These are phyloP conservation scores for Parotocinclus haroldoi DNA, from an alignment of 2,797 vertebrate species.

Conservation along the genomic window DNA sequence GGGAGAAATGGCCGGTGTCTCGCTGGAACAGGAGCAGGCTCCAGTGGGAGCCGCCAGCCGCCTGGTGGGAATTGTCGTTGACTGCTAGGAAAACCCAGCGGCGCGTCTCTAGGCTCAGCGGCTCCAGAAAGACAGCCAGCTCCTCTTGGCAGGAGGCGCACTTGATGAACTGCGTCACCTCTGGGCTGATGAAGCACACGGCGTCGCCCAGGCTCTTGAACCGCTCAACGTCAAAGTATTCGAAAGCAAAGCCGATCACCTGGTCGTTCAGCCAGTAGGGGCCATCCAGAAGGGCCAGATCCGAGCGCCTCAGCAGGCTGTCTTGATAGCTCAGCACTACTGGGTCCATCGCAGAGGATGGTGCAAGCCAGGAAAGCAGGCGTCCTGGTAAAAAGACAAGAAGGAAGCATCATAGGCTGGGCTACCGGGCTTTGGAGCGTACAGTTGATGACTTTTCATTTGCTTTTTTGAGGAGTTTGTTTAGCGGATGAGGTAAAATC, in stretches of 20 bases:
- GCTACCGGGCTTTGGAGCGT: no score
- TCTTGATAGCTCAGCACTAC: conserved; percentile 94
- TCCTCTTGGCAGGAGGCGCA: conserved; percentile 83
- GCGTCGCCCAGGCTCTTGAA: conserved; percentile 72
- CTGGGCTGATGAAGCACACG: conserved; percentile 86
- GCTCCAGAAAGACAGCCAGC: conserved; percentile 85
- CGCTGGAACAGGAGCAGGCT: conserved; percentile 88
- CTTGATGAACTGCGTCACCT: conserved; percentile 98
- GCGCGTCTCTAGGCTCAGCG: conserved; percentile 77
- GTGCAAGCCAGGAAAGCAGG: conserved; percentile 3
- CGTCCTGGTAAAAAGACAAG: no score
- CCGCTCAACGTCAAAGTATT: conserved; percentile 82
- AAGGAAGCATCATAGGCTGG: no score
- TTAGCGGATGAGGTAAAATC: no score
- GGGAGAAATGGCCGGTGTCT: conserved; percentile 78
- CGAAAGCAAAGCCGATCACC: conserved; percentile 94
- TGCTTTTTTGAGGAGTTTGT: no score
- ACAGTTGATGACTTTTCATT: no score
- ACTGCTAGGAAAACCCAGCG: conserved; percentile 86
- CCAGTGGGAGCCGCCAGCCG: conserved; percentile 92
- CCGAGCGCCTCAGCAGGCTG: conserved; percentile 87
- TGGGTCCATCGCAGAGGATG: conserved; percentile 79
- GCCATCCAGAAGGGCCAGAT: conserved; percentile 85
- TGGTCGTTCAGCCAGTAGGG: conserved; percentile 95
- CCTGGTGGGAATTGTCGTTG: conserved; percentile 90